These are phyloP conservation scores for Smutsia temminckii DNA, from an alignment of 2,797 vertebrate species.

Conservation along the genomic window DNA sequence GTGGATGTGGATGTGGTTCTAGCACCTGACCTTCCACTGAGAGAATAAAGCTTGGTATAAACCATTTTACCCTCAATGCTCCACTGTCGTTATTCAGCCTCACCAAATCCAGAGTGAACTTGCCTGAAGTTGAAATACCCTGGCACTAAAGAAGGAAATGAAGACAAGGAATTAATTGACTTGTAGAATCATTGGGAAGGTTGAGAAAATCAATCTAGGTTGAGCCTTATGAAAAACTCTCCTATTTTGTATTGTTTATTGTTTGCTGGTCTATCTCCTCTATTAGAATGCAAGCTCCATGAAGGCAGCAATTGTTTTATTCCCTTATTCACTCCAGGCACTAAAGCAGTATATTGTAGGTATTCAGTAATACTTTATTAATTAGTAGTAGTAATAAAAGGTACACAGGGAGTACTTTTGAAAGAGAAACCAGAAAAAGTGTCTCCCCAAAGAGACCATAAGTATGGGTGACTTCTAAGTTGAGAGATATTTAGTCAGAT, in stretches of 20 bases:
- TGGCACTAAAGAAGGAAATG: not conserved
- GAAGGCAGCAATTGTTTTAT: not conserved
- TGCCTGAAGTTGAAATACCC: no score
- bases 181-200: not conserved
- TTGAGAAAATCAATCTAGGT: conserved; percentile 20
- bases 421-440: conserved; percentile 1
- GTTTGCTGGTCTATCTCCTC: not conserved
- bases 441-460: not conserved
- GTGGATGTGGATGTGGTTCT: no score
- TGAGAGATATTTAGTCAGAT: not conserved
- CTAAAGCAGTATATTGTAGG: not conserved
- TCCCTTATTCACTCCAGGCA: not conserved
- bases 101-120: no score
- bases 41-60: no score
- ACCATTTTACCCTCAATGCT: no score
- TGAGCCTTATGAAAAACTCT: conserved; percentile 32
- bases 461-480: conserved; percentile 22
- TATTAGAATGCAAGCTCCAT: not conserved
- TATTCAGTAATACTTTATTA: not conserved
- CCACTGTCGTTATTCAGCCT: no score
- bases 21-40: no score
- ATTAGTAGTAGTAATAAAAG: not conserved
- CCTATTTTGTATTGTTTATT: not conserved
- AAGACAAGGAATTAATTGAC: conserved; percentile 33
- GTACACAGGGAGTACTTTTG: not conserved